Evolutionary conservation across 2,888 invertebrate species (phyloP), one percentile per base, ranked within the genome.

Genomic region (Polymixis flavicincta): DNA sequence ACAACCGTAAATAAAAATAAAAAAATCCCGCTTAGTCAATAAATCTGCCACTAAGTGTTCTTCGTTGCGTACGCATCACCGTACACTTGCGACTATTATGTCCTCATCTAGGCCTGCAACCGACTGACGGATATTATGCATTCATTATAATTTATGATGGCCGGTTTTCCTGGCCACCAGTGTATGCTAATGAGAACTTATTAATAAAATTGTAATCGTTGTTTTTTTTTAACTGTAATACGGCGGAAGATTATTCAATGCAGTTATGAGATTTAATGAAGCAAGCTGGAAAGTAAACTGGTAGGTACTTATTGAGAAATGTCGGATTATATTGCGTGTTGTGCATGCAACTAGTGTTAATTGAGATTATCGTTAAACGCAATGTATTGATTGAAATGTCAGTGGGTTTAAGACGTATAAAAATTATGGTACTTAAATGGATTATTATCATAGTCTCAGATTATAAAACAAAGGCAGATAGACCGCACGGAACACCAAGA

Each of bases 161-260:
- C 76, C 74, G 60, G 76, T 83, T 86, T 71, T 81, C 50, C 66
- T 74, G 82, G 69, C 78, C 84, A 54, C 48, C 42, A 77, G 64
- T 79, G 85, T 85, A 85, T 74, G 81, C 65, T 81, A 83, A 83
- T 81, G 42, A 67, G 65, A 55, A 17, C 57, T 76, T 80, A 86
- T 88, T 82, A 83, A 76, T 82, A 81, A 81, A 54, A 81, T 85
- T 82, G 50, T 84, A 87, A 87, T 80, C 76, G 75, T 84, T 75
- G 65, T 72, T 72, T 81, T 78, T 81, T 78, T 83, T 71, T 13
- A 66, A 78, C 66, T 74, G 78, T 69, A 78, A 76, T 79, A 76
- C 80, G 22, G 66, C 77, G 73, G 70, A 80, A 85, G 79, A 89
- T 89, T 89, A 88, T 89, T 71, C 89, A 88, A 89, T 82, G 74